Conservation (phyloP, 2,888 invertebrate genomes). For the Phaonia tiefii region DNA sequence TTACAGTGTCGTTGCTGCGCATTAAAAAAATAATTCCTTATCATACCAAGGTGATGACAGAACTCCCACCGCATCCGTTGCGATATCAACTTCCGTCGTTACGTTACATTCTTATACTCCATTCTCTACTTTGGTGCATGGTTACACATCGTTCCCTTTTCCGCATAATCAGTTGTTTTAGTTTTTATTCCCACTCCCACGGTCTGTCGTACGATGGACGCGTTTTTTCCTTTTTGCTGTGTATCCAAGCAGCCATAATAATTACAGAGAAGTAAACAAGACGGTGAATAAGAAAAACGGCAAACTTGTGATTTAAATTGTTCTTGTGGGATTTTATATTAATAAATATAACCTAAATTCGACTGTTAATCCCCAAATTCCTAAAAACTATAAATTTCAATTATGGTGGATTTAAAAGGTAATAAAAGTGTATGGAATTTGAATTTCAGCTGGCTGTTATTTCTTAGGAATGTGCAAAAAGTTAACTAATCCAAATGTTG, state of each 20-base stretch:
- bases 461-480: neutral
- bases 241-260: neutral
- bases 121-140: neutral
- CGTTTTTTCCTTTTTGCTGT: neutral
- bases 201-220: neutral
- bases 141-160: constrained; percentile 31
- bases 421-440: neutral
- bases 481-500: constrained; percentile 18
- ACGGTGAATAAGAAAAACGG: neutral
- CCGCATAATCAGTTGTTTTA: constrained; percentile 15
- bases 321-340: neutral
- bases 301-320: neutral
- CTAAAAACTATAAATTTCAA: constrained; percentile 1
- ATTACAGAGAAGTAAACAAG: constrained; percentile 4
- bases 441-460: neutral
- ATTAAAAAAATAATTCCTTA: constrained; percentile 15
- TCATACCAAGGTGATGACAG: neutral
- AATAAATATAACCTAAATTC: neutral
- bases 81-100: constrained; percentile 1
- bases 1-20: neutral
- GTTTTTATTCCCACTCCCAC: neutral
- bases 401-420: constrained; percentile 1
- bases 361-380: neutral
- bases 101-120: neutral
- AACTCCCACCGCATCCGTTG: neutral